A percentile compares a stretch with the other conserved stretches of the same genome.
Evolutionary conservation across 1,140 invertebrate genomes (phyloP).

Genomic region (Orius insidiosus): DNA sequence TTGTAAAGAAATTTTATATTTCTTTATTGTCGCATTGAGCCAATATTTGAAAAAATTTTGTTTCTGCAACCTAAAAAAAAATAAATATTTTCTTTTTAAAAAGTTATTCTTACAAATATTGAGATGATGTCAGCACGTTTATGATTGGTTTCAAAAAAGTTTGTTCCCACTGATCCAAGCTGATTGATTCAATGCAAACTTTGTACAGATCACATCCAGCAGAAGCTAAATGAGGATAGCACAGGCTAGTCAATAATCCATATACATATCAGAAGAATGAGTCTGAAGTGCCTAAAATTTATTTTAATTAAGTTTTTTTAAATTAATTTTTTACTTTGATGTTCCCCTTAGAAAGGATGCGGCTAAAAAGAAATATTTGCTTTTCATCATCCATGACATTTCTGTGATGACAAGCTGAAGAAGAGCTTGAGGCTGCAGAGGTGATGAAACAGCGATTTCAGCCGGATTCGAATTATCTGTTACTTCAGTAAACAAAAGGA

Average conservation of each 20-base stretch:
- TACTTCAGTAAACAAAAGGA: neutral
- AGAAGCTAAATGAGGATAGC: conserved; percentile 17
- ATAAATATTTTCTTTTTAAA: neutral
- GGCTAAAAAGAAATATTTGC: conserved; percentile 16
- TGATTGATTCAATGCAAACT: conserved; percentile 14
- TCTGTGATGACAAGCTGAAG: conserved; percentile 15
- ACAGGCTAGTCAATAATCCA: conserved; percentile 15
- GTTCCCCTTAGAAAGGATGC: conserved; percentile 4
- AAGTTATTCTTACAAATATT: conserved; percentile 12
- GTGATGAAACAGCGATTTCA: neutral
- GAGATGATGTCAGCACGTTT: conserved; percentile 7
- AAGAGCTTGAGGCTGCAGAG: conserved; percentile 5
- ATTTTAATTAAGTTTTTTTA: neutral
- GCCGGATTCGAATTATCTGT: neutral
- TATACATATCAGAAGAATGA: conserved; percentile 12
- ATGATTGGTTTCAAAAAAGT: conserved; percentile 16
- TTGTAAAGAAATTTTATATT: conserved; percentile 12
- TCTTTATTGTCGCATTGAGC: conserved; percentile 17
- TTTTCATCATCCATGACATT: conserved; percentile 17
- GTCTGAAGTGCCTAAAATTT: conserved; percentile 6
- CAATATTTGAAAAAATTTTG: conserved; percentile 21
- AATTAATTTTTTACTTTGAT: conserved; percentile 2
- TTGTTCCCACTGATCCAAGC: conserved; percentile 16
- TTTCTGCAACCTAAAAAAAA: conserved; percentile 18
- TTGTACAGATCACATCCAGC: conserved; percentile 19